Evolutionary conservation across 2,113 vertebrate species (phyloP).

Genomic region (Vombatus ursinus): DNA sequence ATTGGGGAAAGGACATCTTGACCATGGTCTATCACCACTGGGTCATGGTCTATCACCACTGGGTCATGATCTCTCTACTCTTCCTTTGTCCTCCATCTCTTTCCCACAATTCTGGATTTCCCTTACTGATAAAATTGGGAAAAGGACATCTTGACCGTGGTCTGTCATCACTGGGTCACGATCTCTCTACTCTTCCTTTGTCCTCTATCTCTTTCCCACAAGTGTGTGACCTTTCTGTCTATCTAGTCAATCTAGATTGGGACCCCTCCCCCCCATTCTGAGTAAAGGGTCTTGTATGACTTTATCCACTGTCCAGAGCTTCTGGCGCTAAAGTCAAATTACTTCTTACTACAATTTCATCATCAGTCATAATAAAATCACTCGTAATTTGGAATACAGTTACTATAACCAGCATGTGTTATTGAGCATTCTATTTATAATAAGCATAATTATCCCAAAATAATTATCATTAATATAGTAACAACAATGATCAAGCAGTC

Average conservation of each 20-base stretch:
- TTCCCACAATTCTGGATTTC: not conserved
- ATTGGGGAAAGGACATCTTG: not conserved
- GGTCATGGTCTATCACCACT: not conserved
- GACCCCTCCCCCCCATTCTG: not conserved
- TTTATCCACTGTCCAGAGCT: not conserved
- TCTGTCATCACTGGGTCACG: too few species aligned
- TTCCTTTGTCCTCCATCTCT: not conserved
- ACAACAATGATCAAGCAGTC: constrained; percentile 61
- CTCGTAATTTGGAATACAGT: constrained; percentile 65
- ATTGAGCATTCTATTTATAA: constrained; percentile 64
- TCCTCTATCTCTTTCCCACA: not conserved
- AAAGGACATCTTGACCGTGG: not conserved
- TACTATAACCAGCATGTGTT: constrained; percentile 64
- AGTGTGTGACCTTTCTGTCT: not conserved
- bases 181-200: not conserved
- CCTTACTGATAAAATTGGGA: not conserved
- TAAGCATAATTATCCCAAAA: constrained; percentile 60
- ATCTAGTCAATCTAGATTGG: not conserved
- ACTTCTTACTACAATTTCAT: constrained; percentile 40
- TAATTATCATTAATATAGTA: constrained; percentile 62
- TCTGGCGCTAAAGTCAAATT: constrained; percentile 58
- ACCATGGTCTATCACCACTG: not conserved
- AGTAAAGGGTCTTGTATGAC: not conserved
- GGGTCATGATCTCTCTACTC: not conserved
- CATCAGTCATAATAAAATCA: constrained; percentile 70